Percentiles rank a stretch among this genome's conserved stretches.
These are phyloP conservation scores for Trichechus manatus DNA, from an alignment of 2,113 vertebrate genomes.

Conservation along the genomic window DNA sequence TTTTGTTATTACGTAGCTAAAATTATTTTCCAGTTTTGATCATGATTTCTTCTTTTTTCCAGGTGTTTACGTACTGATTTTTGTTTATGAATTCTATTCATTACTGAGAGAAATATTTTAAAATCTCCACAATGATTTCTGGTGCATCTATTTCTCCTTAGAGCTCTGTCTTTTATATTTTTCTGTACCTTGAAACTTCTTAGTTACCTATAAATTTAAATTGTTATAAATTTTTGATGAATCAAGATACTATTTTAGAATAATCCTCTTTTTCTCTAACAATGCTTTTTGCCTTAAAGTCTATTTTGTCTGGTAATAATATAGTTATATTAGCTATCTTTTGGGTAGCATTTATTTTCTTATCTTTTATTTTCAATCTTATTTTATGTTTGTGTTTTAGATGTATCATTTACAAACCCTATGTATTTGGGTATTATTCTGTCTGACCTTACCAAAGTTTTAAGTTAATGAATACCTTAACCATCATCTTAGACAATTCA, in stretches of 20 bases:
- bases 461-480: neutral
- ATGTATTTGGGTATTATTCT: neutral
- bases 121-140: neutral
- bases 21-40: neutral
- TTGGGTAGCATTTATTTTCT: slow-evolving; percentile 8
- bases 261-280: neutral
- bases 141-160: neutral
- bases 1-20: neutral
- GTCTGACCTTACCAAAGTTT: neutral
- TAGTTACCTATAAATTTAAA: neutral
- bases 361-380: neutral
- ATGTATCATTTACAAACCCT: neutral
- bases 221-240: slow-evolving; percentile 15
- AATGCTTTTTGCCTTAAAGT: slow-evolving; percentile 21
- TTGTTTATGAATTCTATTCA: neutral
- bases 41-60: neutral
- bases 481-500: neutral
- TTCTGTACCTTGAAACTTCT: neutral
- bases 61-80: neutral
- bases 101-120: slow-evolving; percentile 11
- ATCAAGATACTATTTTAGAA: slow-evolving; percentile 10
- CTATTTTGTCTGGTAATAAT: neutral
- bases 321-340: neutral
- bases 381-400: neutral
- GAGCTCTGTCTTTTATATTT: neutral